A percentile compares a stretch with the other conserved stretches of the same genome.
phyloP scores from a whole-genome alignment of 1,140 invertebrate genomes.

The Physella acuta region DNA sequence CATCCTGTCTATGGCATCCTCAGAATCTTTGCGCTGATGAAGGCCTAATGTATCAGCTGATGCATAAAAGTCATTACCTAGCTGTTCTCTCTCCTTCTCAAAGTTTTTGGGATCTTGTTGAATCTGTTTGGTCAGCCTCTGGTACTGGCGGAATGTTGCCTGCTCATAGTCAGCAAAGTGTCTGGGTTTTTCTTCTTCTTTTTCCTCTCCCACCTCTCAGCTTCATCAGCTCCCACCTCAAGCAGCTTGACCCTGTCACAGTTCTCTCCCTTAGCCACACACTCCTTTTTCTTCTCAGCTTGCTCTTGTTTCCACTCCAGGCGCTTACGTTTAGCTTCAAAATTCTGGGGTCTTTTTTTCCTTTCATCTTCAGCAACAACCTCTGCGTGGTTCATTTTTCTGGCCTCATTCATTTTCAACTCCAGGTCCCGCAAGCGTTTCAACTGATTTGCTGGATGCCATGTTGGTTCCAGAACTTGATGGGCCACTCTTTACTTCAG shows the following conservation, averaged over 20 bases:
- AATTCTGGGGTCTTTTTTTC: slow-evolving; percentile 89
- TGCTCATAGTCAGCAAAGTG: slow-evolving; percentile 75
- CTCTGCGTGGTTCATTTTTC: slow-evolving; percentile 91
- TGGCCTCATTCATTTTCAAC: slow-evolving; percentile 93
- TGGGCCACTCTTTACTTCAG: too few relatives aligned
- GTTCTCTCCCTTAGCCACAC: slow-evolving; percentile 74
- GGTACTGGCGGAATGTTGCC: slow-evolving; percentile 76
- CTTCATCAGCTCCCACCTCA: slow-evolving; percentile 87
- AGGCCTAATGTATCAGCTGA: slow-evolving; percentile 86
- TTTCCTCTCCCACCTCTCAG: slow-evolving; percentile 80
- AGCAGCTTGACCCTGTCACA: slow-evolving; percentile 88
- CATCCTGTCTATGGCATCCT: slow-evolving; percentile 89
- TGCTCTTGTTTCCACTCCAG: slow-evolving; percentile 92
- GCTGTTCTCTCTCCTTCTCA: slow-evolving; percentile 78
- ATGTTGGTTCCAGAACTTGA: too few relatives aligned
- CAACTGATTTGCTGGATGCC: too few relatives aligned
- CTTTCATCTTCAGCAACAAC: slow-evolving; percentile 94
- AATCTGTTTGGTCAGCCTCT: slow-evolving; percentile 82
- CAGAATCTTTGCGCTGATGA: slow-evolving; percentile 83
- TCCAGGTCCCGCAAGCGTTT: too few relatives aligned
- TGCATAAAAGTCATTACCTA: slow-evolving; percentile 91
- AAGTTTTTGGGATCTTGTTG: slow-evolving; percentile 88
- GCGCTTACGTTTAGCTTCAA: slow-evolving; percentile 84
- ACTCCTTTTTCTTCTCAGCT: slow-evolving; percentile 75
- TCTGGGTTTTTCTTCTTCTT: slow-evolving; percentile 87